Percentiles rank a stretch among this genome's conserved stretches.
Evolutionary conservation across 2,797 vertebrate genomes (phyloP).

Genomic region (Muscicapa comitata): DNA sequence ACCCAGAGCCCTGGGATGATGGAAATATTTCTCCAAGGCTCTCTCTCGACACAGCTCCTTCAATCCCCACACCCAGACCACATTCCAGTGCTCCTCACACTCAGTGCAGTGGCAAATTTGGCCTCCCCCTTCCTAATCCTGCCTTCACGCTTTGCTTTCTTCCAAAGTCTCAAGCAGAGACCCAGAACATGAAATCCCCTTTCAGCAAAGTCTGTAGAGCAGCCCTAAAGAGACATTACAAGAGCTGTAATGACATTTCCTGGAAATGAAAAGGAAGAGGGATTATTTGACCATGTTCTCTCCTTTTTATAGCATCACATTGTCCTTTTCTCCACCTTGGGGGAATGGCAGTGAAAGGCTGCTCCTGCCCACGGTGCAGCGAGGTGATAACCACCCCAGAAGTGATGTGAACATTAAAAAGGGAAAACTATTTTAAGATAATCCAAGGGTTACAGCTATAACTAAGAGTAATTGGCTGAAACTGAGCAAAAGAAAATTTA

Average conservation of each 20-base stretch:
- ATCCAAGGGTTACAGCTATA: neutral
- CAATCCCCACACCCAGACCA: rapidly evolving
- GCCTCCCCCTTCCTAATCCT: neutral
- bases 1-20: neutral
- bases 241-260: neutral
- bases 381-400: conserved; percentile 2
- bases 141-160: neutral
- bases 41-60: neutral
- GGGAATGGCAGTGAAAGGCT: neutral
- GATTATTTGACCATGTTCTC: neutral
- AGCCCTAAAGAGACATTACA: neutral
- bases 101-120: neutral
- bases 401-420: conserved; percentile 14
- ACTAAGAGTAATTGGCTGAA: conserved; percentile 49
- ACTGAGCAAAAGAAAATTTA: conserved; percentile 24
- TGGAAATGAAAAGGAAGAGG: conserved; percentile 17
- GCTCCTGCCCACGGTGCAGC: neutral
- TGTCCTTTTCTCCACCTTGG: conserved; percentile 28
- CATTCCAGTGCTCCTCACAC: neutral
- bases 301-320: conserved; percentile 25
- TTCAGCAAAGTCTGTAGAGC: neutral
- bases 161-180: neutral
- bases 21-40: neutral
- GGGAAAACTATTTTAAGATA: neutral
- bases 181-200: neutral